These are phyloP conservation scores for Callitettix versicolor DNA, from an alignment of 1,140 invertebrate species.

Conservation along the genomic window DNA sequence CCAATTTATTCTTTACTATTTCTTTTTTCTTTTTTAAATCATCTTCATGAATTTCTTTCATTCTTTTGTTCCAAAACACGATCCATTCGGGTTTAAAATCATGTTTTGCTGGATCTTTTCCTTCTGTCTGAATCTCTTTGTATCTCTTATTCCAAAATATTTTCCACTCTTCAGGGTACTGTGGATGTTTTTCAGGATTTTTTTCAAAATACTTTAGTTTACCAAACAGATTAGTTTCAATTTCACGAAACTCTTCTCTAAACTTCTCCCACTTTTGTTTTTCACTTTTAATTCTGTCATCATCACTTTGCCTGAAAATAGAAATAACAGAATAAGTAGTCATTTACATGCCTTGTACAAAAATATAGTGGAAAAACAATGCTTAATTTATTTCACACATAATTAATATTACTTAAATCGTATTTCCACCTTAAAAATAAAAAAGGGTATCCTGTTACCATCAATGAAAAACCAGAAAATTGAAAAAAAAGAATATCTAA, in stretches of 20 bases:
- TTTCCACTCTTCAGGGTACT: slow-evolving; percentile 78
- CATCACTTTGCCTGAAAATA: not conserved
- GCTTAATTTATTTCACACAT: too few species aligned
- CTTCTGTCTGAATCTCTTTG: slow-evolving; percentile 48
- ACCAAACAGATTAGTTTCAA: slow-evolving; percentile 40
- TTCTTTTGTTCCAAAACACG: slow-evolving; percentile 64
- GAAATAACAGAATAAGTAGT: too few species aligned
- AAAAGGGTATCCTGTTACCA: too few species aligned
- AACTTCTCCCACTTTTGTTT: slow-evolving; percentile 31
- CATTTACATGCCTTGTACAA: too few species aligned
- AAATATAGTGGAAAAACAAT: too few species aligned
- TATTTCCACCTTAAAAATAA: too few species aligned
- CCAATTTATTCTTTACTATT: slow-evolving; percentile 41
- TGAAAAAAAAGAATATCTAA: too few species aligned
- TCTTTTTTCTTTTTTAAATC: slow-evolving; percentile 47
- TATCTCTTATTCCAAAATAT: slow-evolving; percentile 72
- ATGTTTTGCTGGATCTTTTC: slow-evolving; percentile 59
- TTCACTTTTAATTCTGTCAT: slow-evolving; percentile 6
- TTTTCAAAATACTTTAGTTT: slow-evolving; percentile 61
- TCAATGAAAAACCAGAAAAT: too few species aligned
- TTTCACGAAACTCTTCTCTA: slow-evolving; percentile 31
- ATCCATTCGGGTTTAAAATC: slow-evolving; percentile 84
- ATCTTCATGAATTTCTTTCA: slow-evolving; percentile 61
- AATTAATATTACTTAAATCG: too few species aligned
- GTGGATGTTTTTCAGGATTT: slow-evolving; percentile 75